These are phyloP conservation scores for Cyclophora albipunctata DNA, from an alignment of 2,888 invertebrate species.

Conservation along the genomic window DNA sequence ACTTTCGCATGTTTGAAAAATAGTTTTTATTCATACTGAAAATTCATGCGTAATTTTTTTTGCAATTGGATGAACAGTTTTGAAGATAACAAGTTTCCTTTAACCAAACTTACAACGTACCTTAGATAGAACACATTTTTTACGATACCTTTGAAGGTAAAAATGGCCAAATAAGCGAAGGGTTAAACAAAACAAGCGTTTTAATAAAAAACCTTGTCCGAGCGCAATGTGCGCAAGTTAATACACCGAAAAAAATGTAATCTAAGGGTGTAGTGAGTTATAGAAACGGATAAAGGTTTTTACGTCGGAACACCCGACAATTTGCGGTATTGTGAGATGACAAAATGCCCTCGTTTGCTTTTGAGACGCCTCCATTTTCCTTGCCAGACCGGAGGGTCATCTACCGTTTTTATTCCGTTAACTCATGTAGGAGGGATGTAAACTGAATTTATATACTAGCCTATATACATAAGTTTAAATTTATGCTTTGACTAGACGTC, in stretches of 20 bases:
- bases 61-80: too few species aligned
- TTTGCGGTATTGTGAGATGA: slow-evolving; percentile 50
- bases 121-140: too few species aligned
- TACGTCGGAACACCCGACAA: slow-evolving; percentile 30
- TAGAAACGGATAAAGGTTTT: slow-evolving; percentile 18
- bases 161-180: too few species aligned
- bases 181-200: too few species aligned
- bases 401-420: slow-evolving; percentile 41
- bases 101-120: too few species aligned
- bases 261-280: slow-evolving; percentile 11
- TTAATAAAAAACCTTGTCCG: too few species aligned
- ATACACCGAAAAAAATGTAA: slow-evolving; percentile 14
- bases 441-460: slow-evolving; percentile 37
- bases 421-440: slow-evolving; percentile 38
- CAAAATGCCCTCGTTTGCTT: slow-evolving; percentile 49
- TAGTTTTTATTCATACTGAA: too few species aligned
- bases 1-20: too few species aligned
- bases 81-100: too few species aligned
- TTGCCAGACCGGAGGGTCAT: slow-evolving; percentile 21
- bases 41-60: too few species aligned
- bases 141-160: too few species aligned
- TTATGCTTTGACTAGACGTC: slow-evolving; percentile 25
- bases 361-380: slow-evolving; percentile 18
- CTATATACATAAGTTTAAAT: background rate
- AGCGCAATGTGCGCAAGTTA: slow-evolving; percentile 1